Evolutionary conservation across 2,888 invertebrate genomes (phyloP), one percentile per base, ranked within the genome.

Genomic region (Xanthia togata): DNA sequence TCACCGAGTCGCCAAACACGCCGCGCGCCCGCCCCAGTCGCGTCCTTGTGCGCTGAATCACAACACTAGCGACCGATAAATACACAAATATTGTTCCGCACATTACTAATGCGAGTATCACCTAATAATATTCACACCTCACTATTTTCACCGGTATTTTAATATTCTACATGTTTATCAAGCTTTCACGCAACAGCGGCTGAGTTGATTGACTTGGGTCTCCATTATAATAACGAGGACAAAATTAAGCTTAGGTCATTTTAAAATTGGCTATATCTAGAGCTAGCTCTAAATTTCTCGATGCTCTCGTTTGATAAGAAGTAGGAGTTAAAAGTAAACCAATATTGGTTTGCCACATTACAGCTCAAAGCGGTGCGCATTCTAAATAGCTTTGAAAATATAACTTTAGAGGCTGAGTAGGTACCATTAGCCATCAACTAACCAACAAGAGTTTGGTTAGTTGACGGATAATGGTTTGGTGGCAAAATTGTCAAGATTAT

Each of bases 1-100:
- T 93, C 92, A 93, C 90, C 92, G 91, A 91, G 90, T 90, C 88
- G 92, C 93, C 94, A 94, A 94, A 94, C 93, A 94, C 87, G 87
- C 86, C 70, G 78, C 75, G 72, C 79, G 70, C 76, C 74, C 70
- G 78, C 75, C 77, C 65, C 78, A 38, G 71, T 62, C 78, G 76
- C 71, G 57, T 78, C 71, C 70, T 71, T 71, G 44, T 72, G 70
- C 74, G 31, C 55, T 78, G 69, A 74, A 81, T 86, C 86, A 79
- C 76, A 83, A 77, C 78, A 81, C 77, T 65, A 71, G 44, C 76
- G 57, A 70, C 83, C 76, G 67, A 78, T 83, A 73, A 70, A 76
- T 73, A 69, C 57, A 76, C 71, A 78, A 62, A 82, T 72, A 79
- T 83, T 73, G 47, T 73, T 70, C 44, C 47, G 70, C 57, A 59